Percentiles rank a stretch among this genome's conserved stretches.
Conservation (phyloP, 2,888 invertebrate genomes). For the Aromia moschata region DNA sequence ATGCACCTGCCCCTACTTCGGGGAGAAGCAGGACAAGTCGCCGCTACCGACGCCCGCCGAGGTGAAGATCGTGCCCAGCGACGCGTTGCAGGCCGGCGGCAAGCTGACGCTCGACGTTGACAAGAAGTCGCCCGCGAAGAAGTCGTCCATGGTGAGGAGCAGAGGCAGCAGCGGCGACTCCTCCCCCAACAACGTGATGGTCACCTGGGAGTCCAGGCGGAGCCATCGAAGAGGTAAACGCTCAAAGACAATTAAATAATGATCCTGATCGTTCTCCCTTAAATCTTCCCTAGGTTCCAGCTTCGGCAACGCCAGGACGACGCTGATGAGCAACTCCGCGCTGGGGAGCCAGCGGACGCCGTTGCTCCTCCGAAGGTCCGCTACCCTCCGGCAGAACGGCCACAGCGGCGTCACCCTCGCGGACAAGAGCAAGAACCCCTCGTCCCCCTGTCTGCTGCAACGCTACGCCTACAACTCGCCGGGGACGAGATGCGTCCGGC, state of each 20-base stretch:
- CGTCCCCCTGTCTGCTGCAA: conserved; percentile 67
- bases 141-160: conserved; percentile 47
- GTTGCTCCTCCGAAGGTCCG: conserved; percentile 68
- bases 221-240: conserved; percentile 66
- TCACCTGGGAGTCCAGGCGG: conserved; percentile 76
- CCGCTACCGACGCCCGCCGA: conserved; percentile 36
- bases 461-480: conserved; percentile 54
- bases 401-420: conserved; percentile 49
- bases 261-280: background rate
- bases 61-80: conserved; percentile 65
- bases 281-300: conserved; percentile 66
- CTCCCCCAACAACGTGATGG: conserved; percentile 64
- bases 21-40: conserved; percentile 68
- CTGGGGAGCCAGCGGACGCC: conserved; percentile 56
- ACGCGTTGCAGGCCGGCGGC: conserved; percentile 39
- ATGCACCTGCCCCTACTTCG: conserved; percentile 85
- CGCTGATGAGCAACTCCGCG: conserved; percentile 66
- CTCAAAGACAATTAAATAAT: background rate
- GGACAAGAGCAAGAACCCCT: conserved; percentile 64
- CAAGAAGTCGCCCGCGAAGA: conserved; percentile 62
- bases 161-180: conserved; percentile 49
- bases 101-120: conserved; percentile 51
- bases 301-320: conserved; percentile 74
- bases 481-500: conserved; percentile 64
- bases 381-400: conserved; percentile 68